Evolutionary conservation across 2,888 invertebrate species (phyloP).

Genomic region (Dascillus cervinus): DNA sequence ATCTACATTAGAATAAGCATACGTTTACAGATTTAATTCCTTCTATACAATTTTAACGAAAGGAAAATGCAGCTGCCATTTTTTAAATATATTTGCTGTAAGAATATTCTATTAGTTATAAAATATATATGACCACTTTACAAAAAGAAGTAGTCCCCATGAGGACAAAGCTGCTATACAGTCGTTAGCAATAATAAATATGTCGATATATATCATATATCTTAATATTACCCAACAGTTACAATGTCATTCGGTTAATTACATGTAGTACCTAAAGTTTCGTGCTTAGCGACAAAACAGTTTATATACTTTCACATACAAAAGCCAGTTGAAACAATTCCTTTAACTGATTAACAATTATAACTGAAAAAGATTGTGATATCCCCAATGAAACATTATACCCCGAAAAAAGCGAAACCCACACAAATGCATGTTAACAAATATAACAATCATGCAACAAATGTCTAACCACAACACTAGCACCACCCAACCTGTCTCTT

Average conservation of each 20-base stretch:
- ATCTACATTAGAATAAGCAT: constrained; percentile 8
- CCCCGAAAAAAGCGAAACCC: too few species aligned
- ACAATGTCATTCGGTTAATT: constrained; percentile 27
- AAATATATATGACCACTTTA: too few species aligned
- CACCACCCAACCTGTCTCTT: constrained; percentile 31
- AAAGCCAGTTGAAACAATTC: constrained; percentile 25
- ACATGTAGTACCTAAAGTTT: constrained; percentile 19
- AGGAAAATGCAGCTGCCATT: constrained; percentile 14
- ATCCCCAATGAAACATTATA: too few species aligned
- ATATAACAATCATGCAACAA: constrained; percentile 34
- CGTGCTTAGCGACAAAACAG: constrained; percentile 32
- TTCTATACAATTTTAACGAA: constrained; percentile 13
- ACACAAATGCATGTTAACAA: too few species aligned
- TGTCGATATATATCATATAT: constrained; percentile 27
- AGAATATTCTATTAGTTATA: constrained; percentile 10
- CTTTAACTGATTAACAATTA: constrained; percentile 12
- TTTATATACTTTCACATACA: constrained; percentile 33
- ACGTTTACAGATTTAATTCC: constrained; percentile 10
- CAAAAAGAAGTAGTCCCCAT: constrained; percentile 11
- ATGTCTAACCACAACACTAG: constrained; percentile 31
- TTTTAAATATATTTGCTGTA: constrained; percentile 5
- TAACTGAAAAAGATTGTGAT: too few species aligned
- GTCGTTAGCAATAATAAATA: constrained; percentile 30
- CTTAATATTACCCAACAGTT: constrained; percentile 39
- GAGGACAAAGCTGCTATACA: constrained; percentile 27